phyloP scores from a whole-genome alignment of 2,888 invertebrate species.

The Geotrupes spiniger region DNA sequence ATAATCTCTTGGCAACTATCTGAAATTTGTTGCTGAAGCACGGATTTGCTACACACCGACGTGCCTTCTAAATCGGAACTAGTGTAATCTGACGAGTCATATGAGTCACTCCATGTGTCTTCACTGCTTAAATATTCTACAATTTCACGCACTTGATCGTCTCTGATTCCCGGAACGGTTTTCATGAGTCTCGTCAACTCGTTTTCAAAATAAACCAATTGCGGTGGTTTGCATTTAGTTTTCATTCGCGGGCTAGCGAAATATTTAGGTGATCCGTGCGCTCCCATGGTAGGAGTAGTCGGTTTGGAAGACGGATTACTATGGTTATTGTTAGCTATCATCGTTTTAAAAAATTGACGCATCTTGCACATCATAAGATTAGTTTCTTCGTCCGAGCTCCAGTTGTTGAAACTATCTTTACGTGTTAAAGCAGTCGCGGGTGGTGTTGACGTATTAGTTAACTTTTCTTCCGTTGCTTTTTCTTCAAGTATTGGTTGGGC shows the following conservation, averaged over 20 bases:
- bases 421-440: slow-evolving; percentile 66
- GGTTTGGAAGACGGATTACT: slow-evolving; percentile 54
- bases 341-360: slow-evolving; percentile 88
- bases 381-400: slow-evolving; percentile 92
- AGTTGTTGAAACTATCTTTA: slow-evolving; percentile 90
- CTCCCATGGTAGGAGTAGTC: slow-evolving; percentile 48
- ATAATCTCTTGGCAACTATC: slow-evolving; percentile 87
- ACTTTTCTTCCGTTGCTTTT: slow-evolving; percentile 1
- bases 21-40: slow-evolving; percentile 79
- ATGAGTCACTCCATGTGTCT: slow-evolving; percentile 92
- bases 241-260: slow-evolving; percentile 60
- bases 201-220: slow-evolving; percentile 84
- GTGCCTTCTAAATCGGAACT: slow-evolving; percentile 80
- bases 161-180: slow-evolving; percentile 87
- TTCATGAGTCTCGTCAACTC: slow-evolving; percentile 89
- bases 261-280: slow-evolving; percentile 46
- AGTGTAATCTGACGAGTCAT: slow-evolving; percentile 89
- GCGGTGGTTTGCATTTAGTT: slow-evolving; percentile 73
- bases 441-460: slow-evolving; percentile 36
- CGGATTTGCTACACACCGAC: slow-evolving; percentile 60
- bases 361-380: slow-evolving; percentile 94
- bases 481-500: slow-evolving; percentile 8
- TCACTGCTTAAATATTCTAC: slow-evolving; percentile 90
- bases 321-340: slow-evolving; percentile 63
- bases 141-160: slow-evolving; percentile 87